Evolutionary conservation across 2,888 invertebrate species (phyloP).

Genomic region (Papilio gigon): DNA sequence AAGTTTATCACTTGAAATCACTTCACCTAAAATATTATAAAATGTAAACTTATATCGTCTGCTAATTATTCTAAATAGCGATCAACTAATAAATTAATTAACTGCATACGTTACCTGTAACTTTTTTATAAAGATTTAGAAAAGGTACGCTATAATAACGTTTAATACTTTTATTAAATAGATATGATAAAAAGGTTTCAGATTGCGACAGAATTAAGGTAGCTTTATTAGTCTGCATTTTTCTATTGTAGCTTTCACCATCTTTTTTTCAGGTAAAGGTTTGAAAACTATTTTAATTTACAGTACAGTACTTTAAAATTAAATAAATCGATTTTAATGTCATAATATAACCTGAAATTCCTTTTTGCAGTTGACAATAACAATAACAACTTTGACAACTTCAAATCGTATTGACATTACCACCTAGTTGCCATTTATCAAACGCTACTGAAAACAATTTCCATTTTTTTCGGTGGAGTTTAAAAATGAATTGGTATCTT

Average conservation of each 20-base stretch:
- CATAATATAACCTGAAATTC: background rate
- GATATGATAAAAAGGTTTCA: conserved; percentile 13
- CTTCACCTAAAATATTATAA: conserved; percentile 55
- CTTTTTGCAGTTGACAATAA: background rate
- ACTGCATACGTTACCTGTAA: conserved; percentile 58
- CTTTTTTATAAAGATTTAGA: conserved; percentile 63
- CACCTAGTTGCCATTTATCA: no score
- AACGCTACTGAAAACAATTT: no score
- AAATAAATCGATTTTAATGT: background rate
- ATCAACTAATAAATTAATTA: background rate
- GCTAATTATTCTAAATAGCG: background rate
- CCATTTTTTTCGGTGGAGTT: no score
- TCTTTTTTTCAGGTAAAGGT: background rate
- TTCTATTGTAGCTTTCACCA: background rate
- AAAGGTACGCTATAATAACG: conserved; percentile 58
- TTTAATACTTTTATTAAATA: conserved; percentile 36
- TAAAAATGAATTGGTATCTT: no score
- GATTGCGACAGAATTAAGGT: conserved; percentile 9
- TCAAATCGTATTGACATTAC: conserved; percentile 6
- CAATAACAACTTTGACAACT: background rate
- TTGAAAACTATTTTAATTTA: background rate
- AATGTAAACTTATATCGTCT: no score
- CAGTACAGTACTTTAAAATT: background rate
- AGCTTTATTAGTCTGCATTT: conserved; percentile 24
- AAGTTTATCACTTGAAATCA: conserved; percentile 52